Conservation (phyloP, 2,113 vertebrate species). For the Glaucomys volans region DNA sequence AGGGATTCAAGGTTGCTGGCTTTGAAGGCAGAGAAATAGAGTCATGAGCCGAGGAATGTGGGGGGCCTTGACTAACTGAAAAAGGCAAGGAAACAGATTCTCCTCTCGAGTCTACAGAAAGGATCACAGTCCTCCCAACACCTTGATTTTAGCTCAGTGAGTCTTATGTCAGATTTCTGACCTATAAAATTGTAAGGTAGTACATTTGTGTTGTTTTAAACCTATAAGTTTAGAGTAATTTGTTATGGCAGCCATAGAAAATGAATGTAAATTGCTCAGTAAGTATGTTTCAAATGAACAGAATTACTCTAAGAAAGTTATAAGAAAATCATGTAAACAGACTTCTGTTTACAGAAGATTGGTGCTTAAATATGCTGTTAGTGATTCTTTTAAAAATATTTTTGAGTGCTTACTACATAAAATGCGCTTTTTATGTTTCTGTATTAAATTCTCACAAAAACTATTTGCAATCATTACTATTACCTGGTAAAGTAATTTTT, state of each 20-base stretch:
- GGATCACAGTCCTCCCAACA: not conserved
- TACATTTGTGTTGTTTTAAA: constrained; percentile 11
- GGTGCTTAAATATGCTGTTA: not conserved
- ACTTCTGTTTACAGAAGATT: not conserved
- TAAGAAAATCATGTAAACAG: not conserved
- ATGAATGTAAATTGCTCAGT: not conserved
- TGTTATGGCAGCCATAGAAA: not conserved
- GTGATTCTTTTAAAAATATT: not conserved
- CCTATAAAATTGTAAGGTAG: not conserved
- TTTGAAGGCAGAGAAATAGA: not conserved
- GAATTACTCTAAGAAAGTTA: not conserved
- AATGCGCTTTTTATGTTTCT: not conserved
- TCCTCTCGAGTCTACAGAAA: not conserved
- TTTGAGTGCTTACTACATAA: constrained; percentile 3
- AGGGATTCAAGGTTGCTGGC: not conserved
- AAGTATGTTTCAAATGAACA: not conserved
- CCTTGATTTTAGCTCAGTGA: not conserved
- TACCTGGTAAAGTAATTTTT: not conserved
- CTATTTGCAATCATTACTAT: not conserved
- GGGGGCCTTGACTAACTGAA: not conserved
- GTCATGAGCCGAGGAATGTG: not conserved
- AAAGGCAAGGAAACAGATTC: not conserved
- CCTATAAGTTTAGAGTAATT: not conserved
- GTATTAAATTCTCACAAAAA: not conserved
- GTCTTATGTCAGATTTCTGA: not conserved